phyloP scores from a whole-genome alignment of 2,797 vertebrate species.

The Anas flavirostris region DNA sequence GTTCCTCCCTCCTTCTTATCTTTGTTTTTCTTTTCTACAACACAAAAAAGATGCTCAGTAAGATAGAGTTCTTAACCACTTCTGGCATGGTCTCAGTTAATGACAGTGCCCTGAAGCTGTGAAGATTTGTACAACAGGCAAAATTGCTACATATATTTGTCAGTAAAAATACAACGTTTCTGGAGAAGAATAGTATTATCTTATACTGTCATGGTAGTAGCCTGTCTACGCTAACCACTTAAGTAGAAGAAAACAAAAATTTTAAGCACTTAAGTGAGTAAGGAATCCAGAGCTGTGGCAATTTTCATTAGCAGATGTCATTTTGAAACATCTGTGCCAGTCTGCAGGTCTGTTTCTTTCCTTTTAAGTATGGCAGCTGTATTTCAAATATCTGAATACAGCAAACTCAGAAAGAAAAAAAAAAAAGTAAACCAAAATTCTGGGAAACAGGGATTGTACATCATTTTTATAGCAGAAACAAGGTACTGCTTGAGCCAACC shows the following conservation, averaged over 20 bases:
- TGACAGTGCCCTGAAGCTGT: neutral
- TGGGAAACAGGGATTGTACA: fast-evolving
- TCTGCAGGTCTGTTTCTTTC: neutral
- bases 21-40: neutral
- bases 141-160: neutral
- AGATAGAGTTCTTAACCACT: neutral
- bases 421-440: neutral
- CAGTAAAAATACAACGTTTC: neutral
- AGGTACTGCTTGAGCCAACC: neutral
- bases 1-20: neutral
- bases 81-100: neutral
- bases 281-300: neutral
- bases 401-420: neutral
- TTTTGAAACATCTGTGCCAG: neutral
- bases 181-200: neutral
- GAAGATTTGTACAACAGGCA: neutral
- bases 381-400: neutral
- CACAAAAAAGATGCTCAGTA: neutral
- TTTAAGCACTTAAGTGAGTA: neutral
- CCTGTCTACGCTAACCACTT: neutral
- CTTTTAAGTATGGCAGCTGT: neutral
- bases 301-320: neutral
- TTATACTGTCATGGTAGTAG: neutral
- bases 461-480: neutral
- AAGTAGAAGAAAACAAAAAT: neutral